Evolutionary conservation across 2,113 vertebrate species (phyloP).

Genomic region (Kryptolebias marmoratus): DNA sequence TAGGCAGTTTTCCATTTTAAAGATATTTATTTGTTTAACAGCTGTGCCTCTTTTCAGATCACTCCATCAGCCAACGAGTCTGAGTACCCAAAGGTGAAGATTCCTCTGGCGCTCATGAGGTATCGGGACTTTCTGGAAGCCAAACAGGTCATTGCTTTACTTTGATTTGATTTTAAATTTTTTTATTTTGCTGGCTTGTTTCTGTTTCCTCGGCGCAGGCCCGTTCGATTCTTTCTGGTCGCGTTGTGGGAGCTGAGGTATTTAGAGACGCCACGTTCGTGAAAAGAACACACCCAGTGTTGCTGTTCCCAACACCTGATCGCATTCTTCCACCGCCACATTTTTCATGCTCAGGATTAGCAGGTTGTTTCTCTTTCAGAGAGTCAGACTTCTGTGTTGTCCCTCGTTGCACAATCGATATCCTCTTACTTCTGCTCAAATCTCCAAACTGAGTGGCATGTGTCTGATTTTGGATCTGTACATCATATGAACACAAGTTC

Average conservation of each 20-base stretch:
- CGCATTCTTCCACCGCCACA: no score
- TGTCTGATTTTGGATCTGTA: no score
- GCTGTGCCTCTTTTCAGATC: conserved; percentile 71
- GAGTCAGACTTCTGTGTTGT: not conserved
- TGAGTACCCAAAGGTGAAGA: conserved; percentile 80
- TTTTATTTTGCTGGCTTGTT: not conserved
- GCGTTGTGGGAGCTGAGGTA: not conserved
- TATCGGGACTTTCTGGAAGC: conserved; percentile 84
- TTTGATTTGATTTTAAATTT: no score
- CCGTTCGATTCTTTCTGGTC: not conserved
- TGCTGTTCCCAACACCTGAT: no score
- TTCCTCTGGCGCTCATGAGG: conserved; percentile 88
- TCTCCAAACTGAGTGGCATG: no score
- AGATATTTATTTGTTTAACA: no score
- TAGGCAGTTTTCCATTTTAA: not conserved
- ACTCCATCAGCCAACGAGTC: conserved; percentile 83
- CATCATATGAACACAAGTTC: no score
- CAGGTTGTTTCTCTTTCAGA: not conserved
- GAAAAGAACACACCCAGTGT: no score
- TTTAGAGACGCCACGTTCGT: not conserved
- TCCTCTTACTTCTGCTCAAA: no score
- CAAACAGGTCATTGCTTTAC: conserved; percentile 78
- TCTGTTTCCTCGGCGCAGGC: not conserved
- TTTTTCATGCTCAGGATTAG: not conserved
- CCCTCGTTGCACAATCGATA: not conserved